These are phyloP conservation scores for Sminthurides aquaticus DNA, from an alignment of 2,888 invertebrate species.

Conservation along the genomic window DNA sequence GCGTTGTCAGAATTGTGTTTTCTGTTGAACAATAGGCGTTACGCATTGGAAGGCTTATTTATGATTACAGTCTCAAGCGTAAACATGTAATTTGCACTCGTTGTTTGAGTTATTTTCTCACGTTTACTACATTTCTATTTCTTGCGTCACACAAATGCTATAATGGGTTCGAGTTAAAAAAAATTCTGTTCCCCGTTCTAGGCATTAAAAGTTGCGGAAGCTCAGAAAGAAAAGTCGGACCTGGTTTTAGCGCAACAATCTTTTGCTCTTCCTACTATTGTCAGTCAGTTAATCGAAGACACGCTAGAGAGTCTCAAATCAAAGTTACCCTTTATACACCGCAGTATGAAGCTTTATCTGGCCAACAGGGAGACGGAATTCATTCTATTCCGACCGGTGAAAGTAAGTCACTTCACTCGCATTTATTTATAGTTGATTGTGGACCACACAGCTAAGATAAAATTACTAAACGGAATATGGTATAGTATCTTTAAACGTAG, in stretches of 20 bases:
- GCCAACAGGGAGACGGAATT: slow-evolving; percentile 96
- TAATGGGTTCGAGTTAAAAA: no score
- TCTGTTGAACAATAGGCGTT: no score
- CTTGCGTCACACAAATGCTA: no score
- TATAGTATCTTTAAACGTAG: no score
- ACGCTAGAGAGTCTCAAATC: slow-evolving; percentile 55
- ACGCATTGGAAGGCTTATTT: no score
- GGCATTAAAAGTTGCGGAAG: slow-evolving; percentile 58
- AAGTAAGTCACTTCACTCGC: slow-evolving; percentile 58
- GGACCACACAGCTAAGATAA: no score
- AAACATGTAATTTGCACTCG: no score
- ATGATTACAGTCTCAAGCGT: background rate
- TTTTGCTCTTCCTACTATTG: slow-evolving; percentile 40
- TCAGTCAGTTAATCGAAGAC: slow-evolving; percentile 39
- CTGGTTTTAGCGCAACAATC: slow-evolving; percentile 42
- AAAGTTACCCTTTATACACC: slow-evolving; percentile 69
- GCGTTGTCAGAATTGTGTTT: background rate
- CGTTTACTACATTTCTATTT: background rate
- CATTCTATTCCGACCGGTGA: slow-evolving; percentile 88
- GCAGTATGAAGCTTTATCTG: slow-evolving; percentile 88
- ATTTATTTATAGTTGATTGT: no score
- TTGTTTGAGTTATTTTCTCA: background rate
- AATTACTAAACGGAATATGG: no score
- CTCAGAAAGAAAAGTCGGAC: slow-evolving; percentile 57
- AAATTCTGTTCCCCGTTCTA: no score